Percentiles rank a stretch among this genome's conserved stretches.
Conservation (phyloP, 1,140 invertebrate species). For the Idris sp. region DNA sequence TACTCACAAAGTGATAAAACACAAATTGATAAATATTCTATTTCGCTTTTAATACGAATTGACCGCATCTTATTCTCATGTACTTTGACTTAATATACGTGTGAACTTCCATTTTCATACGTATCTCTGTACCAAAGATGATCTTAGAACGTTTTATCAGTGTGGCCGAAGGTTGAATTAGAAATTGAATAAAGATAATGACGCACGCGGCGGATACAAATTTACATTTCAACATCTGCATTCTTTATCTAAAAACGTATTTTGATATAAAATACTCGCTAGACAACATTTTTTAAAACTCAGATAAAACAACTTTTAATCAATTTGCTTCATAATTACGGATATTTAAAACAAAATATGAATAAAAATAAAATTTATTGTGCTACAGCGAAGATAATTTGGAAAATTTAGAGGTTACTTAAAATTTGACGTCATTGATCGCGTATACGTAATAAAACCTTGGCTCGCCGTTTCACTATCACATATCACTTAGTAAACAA, state of each 20-base stretch:
- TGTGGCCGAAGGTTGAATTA: conserved; percentile 38
- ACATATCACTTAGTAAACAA: no score
- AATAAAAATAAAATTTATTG: no score
- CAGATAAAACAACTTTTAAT: no score
- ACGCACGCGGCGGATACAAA: conserved; percentile 1
- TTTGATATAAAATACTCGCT: no score
- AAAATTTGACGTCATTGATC: no score
- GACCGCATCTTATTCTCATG: conserved; percentile 19
- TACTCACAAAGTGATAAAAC: conserved; percentile 29
- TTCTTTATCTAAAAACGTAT: neutral
- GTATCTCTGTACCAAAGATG: conserved; percentile 16
- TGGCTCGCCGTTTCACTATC: no score
- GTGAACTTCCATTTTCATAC: conserved; percentile 26
- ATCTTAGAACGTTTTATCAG: conserved; percentile 38
- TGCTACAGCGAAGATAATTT: no score
- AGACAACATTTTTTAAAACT: no score
- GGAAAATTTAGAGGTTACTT: no score
- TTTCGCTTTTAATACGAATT: conserved; percentile 17
- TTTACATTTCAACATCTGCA: conserved; percentile 4
- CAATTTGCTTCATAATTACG: no score
- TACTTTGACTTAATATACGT: conserved; percentile 44
- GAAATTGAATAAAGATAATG: conserved; percentile 29
- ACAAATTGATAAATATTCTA: conserved; percentile 37
- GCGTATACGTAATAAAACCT: no score
- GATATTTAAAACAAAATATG: no score